These are phyloP conservation scores for Dryocosmus kuriphilus DNA, from an alignment of 2,888 invertebrate species.

Conservation along the genomic window DNA sequence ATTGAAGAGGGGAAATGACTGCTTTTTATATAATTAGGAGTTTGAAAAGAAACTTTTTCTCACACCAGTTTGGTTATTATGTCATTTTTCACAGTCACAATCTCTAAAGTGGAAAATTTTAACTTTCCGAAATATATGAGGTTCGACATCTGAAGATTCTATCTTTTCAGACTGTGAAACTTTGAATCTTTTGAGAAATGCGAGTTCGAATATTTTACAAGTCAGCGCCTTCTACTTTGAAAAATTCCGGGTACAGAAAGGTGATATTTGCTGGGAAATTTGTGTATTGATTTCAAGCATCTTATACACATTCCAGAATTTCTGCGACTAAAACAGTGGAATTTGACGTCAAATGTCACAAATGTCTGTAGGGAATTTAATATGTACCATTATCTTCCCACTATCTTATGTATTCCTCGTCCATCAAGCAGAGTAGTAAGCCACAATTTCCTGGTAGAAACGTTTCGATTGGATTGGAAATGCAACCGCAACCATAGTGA, in stretches of 20 bases:
- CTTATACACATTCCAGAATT: not conserved
- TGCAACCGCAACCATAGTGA: slow-evolving; percentile 36
- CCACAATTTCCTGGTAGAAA: slow-evolving; percentile 34
- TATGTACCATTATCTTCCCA: slow-evolving; percentile 23
- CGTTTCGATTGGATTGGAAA: slow-evolving; percentile 30
- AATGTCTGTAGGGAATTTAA: slow-evolving; percentile 29
- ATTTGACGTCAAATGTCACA: slow-evolving; percentile 19
- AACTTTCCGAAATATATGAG: no score
- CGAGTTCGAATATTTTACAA: not conserved
- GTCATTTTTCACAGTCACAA: no score
- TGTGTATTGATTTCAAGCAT: not conserved
- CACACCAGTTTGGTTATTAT: no score
- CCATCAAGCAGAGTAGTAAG: slow-evolving; percentile 23
- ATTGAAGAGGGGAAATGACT: no score
- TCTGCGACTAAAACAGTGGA: not conserved
- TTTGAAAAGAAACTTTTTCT: no score
- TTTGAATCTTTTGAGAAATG: not conserved
- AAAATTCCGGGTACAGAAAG: not conserved
- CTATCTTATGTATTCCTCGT: slow-evolving; percentile 32
- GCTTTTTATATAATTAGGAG: no score
- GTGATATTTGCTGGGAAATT: not conserved
- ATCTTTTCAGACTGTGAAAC: not conserved
- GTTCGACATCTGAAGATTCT: no score
- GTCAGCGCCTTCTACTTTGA: not conserved
- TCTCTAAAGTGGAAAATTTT: no score